These are phyloP conservation scores for Sebastes wilsoni DNA, from an alignment of 2,797 vertebrate genomes.

Conservation along the genomic window DNA sequence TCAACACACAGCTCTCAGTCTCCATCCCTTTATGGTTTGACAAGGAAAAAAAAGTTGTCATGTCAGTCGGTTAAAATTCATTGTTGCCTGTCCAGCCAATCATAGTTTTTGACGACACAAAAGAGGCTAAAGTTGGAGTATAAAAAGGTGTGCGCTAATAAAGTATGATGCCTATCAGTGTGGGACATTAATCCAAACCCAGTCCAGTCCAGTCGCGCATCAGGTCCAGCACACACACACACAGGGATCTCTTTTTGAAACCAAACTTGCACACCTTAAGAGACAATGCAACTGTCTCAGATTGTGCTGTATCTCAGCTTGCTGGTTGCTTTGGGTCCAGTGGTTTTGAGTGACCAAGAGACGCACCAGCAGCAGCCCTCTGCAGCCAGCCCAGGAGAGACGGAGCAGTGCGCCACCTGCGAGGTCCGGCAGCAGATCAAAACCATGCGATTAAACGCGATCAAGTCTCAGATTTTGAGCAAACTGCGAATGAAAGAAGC, in stretches of 20 bases:
- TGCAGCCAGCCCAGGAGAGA: constrained; percentile 75
- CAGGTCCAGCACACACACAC: constrained; percentile 55
- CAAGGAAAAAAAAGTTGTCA: constrained; percentile 85
- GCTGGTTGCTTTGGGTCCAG: constrained; percentile 86
- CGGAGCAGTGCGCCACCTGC: constrained; percentile 91
- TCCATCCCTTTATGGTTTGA: constrained; percentile 84
- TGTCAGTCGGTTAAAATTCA: constrained; percentile 92
- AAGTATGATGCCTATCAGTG: constrained; percentile 90
- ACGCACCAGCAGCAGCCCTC: constrained; percentile 82
- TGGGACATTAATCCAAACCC: constrained; percentile 78
- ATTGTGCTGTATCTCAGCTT: constrained; percentile 85
- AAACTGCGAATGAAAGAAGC: constrained; percentile 97
- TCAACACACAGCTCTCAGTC: constrained; percentile 45
- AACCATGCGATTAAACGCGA: constrained; percentile 94
- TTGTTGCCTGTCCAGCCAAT: constrained; percentile 97
- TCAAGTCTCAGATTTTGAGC: constrained; percentile 97
- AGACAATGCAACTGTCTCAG: constrained; percentile 87
- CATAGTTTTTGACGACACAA: constrained; percentile 92
- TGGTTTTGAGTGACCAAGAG: constrained; percentile 86
- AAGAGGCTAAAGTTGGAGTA: constrained; percentile 93
- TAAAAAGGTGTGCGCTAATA: constrained; percentile 96
- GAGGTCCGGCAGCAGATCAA: constrained; percentile 95
- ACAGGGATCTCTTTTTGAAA: constrained; percentile 32
- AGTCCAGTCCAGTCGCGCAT: constrained; percentile 46
- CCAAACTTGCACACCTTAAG: constrained; percentile 69